A percentile compares a stretch with the other conserved stretches of the same genome.
These are phyloP conservation scores for Sebastes matsubarae DNA, from an alignment of 2,797 vertebrate species.

Conservation along the genomic window DNA sequence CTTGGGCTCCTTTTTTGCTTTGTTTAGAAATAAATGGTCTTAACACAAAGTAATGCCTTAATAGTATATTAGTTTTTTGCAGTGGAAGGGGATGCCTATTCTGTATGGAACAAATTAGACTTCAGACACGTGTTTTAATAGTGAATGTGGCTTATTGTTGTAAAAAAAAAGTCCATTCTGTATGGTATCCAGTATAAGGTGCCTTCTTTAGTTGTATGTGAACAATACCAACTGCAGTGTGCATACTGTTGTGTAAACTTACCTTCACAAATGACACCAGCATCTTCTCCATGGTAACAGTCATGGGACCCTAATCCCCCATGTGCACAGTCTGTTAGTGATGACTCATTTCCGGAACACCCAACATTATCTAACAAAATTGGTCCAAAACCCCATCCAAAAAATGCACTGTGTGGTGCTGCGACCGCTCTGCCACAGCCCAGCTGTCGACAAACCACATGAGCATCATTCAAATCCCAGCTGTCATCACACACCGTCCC, in stretches of 20 bases:
- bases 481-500: not conserved
- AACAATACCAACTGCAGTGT: not conserved
- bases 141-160: too few relatives aligned
- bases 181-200: too few relatives aligned
- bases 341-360: not conserved
- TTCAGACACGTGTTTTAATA: too few relatives aligned
- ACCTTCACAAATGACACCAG: not conserved
- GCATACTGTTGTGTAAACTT: not conserved
- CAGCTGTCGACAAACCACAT: not conserved
- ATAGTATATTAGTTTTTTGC: too few relatives aligned
- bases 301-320: rapidly evolving
- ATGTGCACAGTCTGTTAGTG: not conserved
- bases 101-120: too few relatives aligned
- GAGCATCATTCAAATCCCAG: not conserved
- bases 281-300: not conserved
- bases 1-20: too few relatives aligned
- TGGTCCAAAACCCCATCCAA: not conserved
- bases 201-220: too few relatives aligned
- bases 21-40: too few relatives aligned
- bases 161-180: too few relatives aligned
- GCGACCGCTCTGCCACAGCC: rapidly evolving
- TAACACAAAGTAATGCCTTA: too few relatives aligned
- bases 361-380: not conserved
- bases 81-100: too few relatives aligned
- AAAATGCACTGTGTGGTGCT: rapidly evolving